A percentile compares a stretch with the other conserved stretches of the same genome.
Evolutionary conservation across 2,888 invertebrate species (phyloP).

Genomic region (Allolobophora icterica): DNA sequence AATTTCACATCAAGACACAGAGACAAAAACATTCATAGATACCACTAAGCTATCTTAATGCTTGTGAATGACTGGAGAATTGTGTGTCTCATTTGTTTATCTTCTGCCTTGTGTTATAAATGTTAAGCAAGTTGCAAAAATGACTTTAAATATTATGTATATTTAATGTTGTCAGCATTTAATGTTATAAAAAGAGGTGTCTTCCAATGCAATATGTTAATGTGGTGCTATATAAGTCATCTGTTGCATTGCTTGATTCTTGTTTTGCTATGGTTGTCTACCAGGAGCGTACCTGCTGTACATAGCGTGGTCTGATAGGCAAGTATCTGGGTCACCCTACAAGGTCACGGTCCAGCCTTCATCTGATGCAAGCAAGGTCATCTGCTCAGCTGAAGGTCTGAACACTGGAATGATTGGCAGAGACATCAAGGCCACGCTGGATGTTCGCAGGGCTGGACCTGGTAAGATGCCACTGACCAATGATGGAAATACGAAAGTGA

Average conservation of each 20-base stretch:
- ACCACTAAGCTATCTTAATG: background rate
- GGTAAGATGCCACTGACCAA: slow-evolving; percentile 54
- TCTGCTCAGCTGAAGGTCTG: slow-evolving; percentile 91
- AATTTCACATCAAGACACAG: background rate
- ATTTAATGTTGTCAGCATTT: no score
- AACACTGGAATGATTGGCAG: slow-evolving; percentile 87
- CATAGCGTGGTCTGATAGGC: slow-evolving; percentile 88
- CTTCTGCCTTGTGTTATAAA: background rate
- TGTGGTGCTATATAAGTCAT: background rate
- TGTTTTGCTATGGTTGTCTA: background rate
- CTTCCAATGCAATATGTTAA: background rate
- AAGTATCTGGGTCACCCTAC: slow-evolving; percentile 81
- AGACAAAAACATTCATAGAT: background rate
- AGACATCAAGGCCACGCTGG: slow-evolving; percentile 94
- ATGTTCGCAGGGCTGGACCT: slow-evolving; percentile 88
- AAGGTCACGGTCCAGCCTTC: slow-evolving; percentile 62
- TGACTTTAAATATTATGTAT: no score
- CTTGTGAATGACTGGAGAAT: background rate
- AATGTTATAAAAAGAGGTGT: background rate
- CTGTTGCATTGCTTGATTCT: background rate
- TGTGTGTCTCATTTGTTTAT: background rate
- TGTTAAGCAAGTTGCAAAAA: background rate
- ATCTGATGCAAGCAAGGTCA: slow-evolving; percentile 64
- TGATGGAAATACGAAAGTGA: background rate
- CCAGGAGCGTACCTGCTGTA: slow-evolving; percentile 76